phyloP scores from a whole-genome alignment of 1,140 invertebrate genomes.

The Cydia splendana region DNA sequence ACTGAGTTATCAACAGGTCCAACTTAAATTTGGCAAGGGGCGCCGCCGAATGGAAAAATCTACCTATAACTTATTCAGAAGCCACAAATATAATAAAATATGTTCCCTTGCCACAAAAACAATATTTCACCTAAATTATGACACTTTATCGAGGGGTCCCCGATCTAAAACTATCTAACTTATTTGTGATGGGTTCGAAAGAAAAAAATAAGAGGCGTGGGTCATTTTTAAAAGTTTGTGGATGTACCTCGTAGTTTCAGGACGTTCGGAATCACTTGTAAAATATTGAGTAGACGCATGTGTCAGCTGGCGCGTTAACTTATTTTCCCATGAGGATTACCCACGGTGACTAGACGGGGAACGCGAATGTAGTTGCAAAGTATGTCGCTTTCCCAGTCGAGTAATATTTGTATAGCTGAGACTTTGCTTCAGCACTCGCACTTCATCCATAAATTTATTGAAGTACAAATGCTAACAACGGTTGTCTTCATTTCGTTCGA shows the following conservation, averaged over 20 bases:
- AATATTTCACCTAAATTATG: slow-evolving; percentile 70
- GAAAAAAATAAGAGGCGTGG: slow-evolving; percentile 56
- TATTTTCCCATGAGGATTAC: slow-evolving; percentile 50
- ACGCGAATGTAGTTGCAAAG: slow-evolving; percentile 29
- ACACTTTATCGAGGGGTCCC: slow-evolving; percentile 68
- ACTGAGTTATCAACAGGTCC: slow-evolving; percentile 38
- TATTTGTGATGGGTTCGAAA: slow-evolving; percentile 54
- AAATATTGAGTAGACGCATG: slow-evolving; percentile 49
- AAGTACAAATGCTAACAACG: slow-evolving; percentile 18
- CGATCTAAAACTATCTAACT: slow-evolving; percentile 67
- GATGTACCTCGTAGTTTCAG: slow-evolving; percentile 50
- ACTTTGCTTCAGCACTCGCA: slow-evolving; percentile 9
- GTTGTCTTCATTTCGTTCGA: not conserved
- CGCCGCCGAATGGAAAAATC: slow-evolving; percentile 36
- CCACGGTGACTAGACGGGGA: slow-evolving; percentile 33
- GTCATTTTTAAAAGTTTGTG: slow-evolving; percentile 61
- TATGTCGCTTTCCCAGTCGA: slow-evolving; percentile 21
- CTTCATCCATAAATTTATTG: slow-evolving; percentile 25
- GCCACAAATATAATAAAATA: slow-evolving; percentile 60
- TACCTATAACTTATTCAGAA: slow-evolving; percentile 50
- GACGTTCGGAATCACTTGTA: slow-evolving; percentile 54
- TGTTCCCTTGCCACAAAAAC: slow-evolving; percentile 56
- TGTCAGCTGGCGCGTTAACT: slow-evolving; percentile 47
- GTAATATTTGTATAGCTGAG: slow-evolving; percentile 23
- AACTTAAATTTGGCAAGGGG: slow-evolving; percentile 23